Base-by-base conservation (phyloP, 2,888 invertebrate genomes). In the Brenthis daphne region DNA sequence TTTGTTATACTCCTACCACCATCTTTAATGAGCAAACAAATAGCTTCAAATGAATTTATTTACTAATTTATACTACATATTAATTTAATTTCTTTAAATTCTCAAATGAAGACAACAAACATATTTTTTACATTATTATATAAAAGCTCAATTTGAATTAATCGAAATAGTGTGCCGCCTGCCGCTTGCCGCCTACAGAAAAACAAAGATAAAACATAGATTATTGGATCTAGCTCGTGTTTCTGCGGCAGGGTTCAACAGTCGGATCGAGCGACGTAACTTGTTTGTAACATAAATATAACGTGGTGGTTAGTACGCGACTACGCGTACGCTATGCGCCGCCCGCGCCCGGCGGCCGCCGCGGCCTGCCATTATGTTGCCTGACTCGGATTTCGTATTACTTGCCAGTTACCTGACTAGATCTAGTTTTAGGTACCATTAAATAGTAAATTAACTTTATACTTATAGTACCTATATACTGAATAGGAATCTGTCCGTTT, bases 241-340 rank as follows among this genome's bases (percentile, higher is more conserved):
- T 20, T 24, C 56, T 12, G 24, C 53, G 50, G 50, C 51, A 37
- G 68, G 47, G 68, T 68, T 68, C 68, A 68, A 68, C 63, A 67
- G 51, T 67, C 63, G 51, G 57, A 67, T 53, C 63, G 57, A 67
- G n/a, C 61, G 50, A 24, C 63, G 53, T 57, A 63, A 56, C 67
- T 47, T 56, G 64, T 64, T 64, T 64, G 29, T 55, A 64, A 56
- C 64, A 64, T 47, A 57, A 48, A 29, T 56, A 64, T 16, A 24
- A 16, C 29, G 61, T 24, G 50, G 14, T 50, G 50, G 60, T 48
- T n/a, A 33, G n/a, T 33, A 33, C 12, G 11, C n/a, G 51, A 12
- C 11, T 50, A 29, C 29, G 43, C 43, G 43, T 58, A 57, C 29
- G 11, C 8, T 8, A 11, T 43, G 4, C 29, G 55, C 14, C n/a